Evolutionary conservation across 2,113 vertebrate species (phyloP).

Genomic region (Phaethornis superciliosus): DNA sequence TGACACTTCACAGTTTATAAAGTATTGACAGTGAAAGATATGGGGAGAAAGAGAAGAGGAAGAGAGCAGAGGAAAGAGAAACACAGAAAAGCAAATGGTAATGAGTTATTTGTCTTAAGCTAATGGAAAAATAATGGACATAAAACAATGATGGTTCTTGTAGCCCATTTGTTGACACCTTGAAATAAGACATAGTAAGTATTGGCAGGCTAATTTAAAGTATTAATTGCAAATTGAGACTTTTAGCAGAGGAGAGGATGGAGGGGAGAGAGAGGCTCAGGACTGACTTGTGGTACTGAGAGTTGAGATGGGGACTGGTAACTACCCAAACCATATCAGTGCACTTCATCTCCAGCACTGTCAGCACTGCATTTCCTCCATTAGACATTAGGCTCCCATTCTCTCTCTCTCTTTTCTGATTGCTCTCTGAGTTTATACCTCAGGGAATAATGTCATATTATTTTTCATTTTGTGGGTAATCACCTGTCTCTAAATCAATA

Average conservation of each 20-base stretch:
- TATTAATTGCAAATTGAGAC: neutral
- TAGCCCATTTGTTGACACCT: neutral
- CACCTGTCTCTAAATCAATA: constrained; percentile 41
- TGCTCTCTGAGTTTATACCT: neutral
- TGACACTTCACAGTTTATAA: constrained; percentile 46
- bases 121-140: neutral
- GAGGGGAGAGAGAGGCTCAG: neutral
- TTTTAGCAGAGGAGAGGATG: neutral
- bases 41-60: neutral
- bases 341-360: neutral
- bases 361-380: neutral
- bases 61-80: neutral
- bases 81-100: neutral
- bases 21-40: neutral
- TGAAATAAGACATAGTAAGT: neutral
- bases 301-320: neutral
- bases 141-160: neutral
- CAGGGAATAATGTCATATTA: constrained; percentile 40
- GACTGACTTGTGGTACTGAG: neutral
- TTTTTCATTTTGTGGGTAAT: constrained; percentile 53
- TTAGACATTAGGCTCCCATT: neutral
- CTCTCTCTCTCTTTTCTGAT: neutral
- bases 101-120: neutral
- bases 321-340: neutral
- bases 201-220: neutral